phyloP scores from a whole-genome alignment of 2,113 vertebrate genomes.

The Propithecus coquereli region DNA sequence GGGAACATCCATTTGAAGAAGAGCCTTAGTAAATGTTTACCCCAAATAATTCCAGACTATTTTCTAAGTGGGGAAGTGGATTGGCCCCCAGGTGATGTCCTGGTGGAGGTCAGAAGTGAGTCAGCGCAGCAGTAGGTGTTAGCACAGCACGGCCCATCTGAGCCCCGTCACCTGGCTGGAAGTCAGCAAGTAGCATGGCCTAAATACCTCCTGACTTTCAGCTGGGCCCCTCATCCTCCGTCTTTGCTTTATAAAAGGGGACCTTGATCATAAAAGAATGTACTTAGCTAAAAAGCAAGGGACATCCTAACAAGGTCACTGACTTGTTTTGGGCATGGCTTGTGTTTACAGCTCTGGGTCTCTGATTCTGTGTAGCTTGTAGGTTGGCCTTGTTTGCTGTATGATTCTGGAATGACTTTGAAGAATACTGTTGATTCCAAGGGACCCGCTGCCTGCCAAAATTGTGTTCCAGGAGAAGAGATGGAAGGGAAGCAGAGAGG shows the following conservation, averaged over 20 bases:
- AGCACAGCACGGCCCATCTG: background rate
- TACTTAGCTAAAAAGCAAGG: background rate
- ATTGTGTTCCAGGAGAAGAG: slow-evolving; percentile 54
- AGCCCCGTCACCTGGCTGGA: background rate
- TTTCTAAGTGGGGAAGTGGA: background rate
- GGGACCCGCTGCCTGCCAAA: slow-evolving; percentile 66
- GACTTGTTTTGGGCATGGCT: background rate
- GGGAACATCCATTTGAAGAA: background rate
- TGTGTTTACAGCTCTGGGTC: background rate
- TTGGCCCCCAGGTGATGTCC: background rate
- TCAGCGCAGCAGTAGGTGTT: background rate
- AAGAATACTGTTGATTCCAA: slow-evolving; percentile 62
- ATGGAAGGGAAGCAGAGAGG: slow-evolving; percentile 50
- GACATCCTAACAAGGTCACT: slow-evolving; percentile 39
- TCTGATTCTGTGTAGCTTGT: background rate
- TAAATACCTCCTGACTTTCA: background rate
- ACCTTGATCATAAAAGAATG: background rate
- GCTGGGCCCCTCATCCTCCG: background rate
- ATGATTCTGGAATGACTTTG: slow-evolving; percentile 65
- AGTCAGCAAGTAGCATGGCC: background rate
- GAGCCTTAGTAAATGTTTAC: background rate
- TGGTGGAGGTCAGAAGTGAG: background rate
- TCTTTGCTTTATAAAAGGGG: background rate
- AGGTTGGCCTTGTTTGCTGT: slow-evolving; percentile 3
- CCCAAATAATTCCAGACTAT: background rate